Evolutionary conservation across 1,140 invertebrate species (phyloP).

Genomic region (Drosophila auraria): DNA sequence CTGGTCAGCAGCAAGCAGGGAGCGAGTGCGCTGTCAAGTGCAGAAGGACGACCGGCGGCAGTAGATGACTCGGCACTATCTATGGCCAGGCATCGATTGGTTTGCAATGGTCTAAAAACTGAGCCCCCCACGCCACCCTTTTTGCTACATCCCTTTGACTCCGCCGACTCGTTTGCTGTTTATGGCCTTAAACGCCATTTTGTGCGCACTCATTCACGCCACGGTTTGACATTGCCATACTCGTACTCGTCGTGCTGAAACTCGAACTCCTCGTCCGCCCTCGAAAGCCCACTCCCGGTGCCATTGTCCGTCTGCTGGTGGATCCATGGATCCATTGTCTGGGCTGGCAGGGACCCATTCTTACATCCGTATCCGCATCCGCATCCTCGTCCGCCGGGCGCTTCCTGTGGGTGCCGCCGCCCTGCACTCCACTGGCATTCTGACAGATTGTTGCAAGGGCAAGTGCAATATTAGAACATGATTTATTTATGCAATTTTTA

Average conservation of each 20-base stretch:
- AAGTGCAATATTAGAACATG: constrained; percentile 84
- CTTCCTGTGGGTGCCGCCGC: constrained; percentile 31
- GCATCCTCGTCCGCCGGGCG: constrained; percentile 25
- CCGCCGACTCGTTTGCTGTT: constrained; percentile 50
- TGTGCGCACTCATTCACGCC: constrained; percentile 78
- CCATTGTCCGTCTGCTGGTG: constrained; percentile 49
- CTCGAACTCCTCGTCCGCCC: constrained; percentile 2
- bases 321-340: constrained; percentile 39
- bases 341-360: constrained; percentile 14
- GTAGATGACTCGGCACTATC: constrained; percentile 68
- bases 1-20: constrained; percentile 16
- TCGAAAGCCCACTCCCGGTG: constrained; percentile 8
- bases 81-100: constrained; percentile 75
- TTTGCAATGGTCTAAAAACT: constrained; percentile 56
- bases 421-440: constrained; percentile 37
- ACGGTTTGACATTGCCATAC: constrained; percentile 50
- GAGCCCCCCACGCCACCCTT: constrained; percentile 7
- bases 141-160: constrained; percentile 4
- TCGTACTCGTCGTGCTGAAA: constrained; percentile 1
- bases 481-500: constrained; percentile 85
- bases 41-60: constrained; percentile 39
- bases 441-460: constrained; percentile 80
- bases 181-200: constrained; percentile 82
- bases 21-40: constrained; percentile 65
- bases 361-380: constrained; percentile 19